phyloP scores from a whole-genome alignment of 2,113 vertebrate genomes.

The Macquaria australasica region DNA sequence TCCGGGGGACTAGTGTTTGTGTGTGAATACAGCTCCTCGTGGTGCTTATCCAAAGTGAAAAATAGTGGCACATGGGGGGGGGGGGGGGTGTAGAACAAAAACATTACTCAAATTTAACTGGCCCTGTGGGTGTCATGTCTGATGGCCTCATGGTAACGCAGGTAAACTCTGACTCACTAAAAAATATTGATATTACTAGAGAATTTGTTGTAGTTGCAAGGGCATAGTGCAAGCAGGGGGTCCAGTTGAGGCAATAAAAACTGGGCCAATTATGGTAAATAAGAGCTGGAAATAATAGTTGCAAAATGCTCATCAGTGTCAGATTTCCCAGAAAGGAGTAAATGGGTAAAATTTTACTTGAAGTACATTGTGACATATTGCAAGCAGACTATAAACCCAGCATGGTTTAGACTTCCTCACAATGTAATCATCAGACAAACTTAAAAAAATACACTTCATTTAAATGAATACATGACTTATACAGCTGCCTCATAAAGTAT shows the following conservation, averaged over 20 bases:
- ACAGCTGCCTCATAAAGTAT: not conserved
- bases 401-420: not conserved
- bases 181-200: not conserved
- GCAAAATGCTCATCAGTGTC: not conserved
- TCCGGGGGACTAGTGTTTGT: constrained; percentile 1
- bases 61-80: not conserved
- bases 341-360: not conserved
- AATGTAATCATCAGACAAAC: not conserved
- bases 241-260: constrained; percentile 15
- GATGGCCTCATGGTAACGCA: not conserved
- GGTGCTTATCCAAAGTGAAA: not conserved
- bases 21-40: not conserved
- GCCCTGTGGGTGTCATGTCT: not conserved
- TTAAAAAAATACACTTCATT: not conserved
- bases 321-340: constrained; percentile 39
- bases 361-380: not conserved
- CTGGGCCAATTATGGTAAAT: not conserved
- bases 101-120: not conserved
- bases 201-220: not conserved
- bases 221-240: not conserved
- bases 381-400: constrained; percentile 9
- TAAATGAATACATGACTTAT: not conserved
- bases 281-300: not conserved
- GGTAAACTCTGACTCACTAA: not conserved
- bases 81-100: not conserved